phyloP scores from a whole-genome alignment of 2,113 vertebrate genomes.

The Calyptomena viridis region DNA sequence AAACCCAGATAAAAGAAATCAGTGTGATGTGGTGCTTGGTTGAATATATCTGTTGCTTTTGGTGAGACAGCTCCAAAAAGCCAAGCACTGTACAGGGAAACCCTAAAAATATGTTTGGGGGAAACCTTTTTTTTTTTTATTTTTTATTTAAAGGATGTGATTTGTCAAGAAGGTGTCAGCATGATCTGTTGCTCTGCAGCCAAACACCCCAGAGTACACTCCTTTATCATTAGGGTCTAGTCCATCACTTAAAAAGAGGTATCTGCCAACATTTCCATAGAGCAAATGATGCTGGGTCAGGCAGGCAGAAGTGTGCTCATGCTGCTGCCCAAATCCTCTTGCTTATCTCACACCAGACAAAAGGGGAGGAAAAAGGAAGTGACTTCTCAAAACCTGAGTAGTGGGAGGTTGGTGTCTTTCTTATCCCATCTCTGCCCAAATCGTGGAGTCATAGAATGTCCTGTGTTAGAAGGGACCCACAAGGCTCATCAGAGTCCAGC shows the following conservation, averaged over 20 bases:
- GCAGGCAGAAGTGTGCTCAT: neutral
- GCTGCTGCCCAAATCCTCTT: neutral
- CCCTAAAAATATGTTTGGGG: rapidly evolving
- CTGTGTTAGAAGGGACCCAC: neutral
- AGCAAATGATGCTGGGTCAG: neutral
- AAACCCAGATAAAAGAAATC: neutral
- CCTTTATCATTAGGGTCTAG: neutral
- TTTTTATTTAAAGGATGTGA: neutral
- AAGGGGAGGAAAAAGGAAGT: neutral
- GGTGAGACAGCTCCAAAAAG: neutral
- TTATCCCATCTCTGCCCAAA: neutral
- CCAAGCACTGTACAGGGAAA: neutral
- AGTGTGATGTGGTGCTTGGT: neutral
- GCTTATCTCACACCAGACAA: neutral
- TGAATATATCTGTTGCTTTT: neutral
- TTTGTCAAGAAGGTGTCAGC: neutral
- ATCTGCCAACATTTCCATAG: neutral
- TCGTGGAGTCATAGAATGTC: neutral
- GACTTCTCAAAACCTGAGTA: no score
- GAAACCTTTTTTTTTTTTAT: neutral
- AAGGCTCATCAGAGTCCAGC: neutral
- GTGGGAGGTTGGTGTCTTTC: neutral
- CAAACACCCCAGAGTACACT: neutral
- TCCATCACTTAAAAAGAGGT: neutral
- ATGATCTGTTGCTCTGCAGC: neutral